Conservation (phyloP, 2,797 vertebrate species). For the Pseudochirops cupreus region DNA sequence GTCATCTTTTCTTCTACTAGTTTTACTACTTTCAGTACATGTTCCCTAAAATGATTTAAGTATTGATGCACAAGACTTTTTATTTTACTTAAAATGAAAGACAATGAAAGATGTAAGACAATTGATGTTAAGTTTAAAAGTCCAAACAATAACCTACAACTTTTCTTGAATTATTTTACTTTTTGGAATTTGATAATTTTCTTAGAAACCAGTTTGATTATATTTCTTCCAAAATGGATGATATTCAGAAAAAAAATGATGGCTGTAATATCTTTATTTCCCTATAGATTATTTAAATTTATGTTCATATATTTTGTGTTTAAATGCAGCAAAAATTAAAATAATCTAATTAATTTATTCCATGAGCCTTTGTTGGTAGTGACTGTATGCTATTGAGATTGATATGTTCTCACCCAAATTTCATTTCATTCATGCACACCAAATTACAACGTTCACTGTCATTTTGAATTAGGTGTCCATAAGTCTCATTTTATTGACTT, state of each 20-base stretch:
- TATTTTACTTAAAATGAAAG: background rate
- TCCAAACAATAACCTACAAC: background rate
- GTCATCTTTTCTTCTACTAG: background rate
- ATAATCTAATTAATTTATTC: background rate
- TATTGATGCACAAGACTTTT: background rate
- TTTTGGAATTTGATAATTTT: background rate
- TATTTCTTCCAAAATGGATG: background rate
- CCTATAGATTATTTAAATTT: background rate
- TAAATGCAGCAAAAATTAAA: background rate
- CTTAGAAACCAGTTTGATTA: background rate
- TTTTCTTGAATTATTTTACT: background rate
- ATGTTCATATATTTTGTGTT: background rate
- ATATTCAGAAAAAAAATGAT: background rate
- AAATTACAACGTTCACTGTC: background rate
- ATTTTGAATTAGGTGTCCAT: too few species aligned
- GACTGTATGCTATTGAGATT: background rate
- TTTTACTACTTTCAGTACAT: background rate
- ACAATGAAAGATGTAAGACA: background rate
- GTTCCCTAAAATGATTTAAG: background rate
- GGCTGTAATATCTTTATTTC: background rate
- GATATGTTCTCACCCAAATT: background rate
- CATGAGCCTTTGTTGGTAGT: background rate
- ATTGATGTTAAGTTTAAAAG: background rate
- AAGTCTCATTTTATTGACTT: background rate
- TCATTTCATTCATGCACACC: background rate